Conservation (phyloP, 2,113 vertebrate genomes). For the Octodon degus region DNA sequence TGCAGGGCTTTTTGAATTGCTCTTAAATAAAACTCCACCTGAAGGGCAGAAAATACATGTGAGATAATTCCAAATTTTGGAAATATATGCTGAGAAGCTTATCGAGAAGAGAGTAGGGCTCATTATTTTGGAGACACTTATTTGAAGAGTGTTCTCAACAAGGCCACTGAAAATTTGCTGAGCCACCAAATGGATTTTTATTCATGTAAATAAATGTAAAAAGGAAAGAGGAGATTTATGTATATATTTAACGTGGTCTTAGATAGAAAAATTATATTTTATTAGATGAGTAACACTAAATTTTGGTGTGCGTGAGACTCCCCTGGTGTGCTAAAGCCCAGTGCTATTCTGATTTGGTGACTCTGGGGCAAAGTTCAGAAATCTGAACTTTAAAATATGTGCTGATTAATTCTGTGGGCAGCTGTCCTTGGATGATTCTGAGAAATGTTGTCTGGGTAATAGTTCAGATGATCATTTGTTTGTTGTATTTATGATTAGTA, state of each 20-base stretch:
- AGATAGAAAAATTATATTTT: slow-evolving; percentile 14
- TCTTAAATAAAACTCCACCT: slow-evolving; percentile 1
- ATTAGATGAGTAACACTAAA: background rate
- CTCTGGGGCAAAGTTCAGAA: background rate
- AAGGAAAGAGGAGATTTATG: background rate
- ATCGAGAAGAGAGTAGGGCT: background rate
- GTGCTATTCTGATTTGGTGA: background rate
- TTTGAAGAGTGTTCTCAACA: slow-evolving; percentile 34
- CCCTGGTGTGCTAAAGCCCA: background rate
- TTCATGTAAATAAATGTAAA: background rate
- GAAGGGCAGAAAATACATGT: background rate
- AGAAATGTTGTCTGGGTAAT: background rate
- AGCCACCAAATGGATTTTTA: background rate
- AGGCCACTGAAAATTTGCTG: background rate
- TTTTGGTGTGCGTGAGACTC: background rate
- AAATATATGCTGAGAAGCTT: background rate
- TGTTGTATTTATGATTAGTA: background rate
- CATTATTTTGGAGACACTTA: slow-evolving; percentile 14
- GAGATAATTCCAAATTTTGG: background rate
- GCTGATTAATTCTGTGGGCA: slow-evolving; percentile 2
- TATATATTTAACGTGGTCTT: background rate
- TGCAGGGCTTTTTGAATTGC: background rate
- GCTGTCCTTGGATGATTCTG: background rate
- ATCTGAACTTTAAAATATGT: slow-evolving; percentile 7
- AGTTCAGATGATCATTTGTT: background rate